These are phyloP conservation scores for Anorthoa munda DNA, from an alignment of 2,888 invertebrate species.

Conservation along the genomic window DNA sequence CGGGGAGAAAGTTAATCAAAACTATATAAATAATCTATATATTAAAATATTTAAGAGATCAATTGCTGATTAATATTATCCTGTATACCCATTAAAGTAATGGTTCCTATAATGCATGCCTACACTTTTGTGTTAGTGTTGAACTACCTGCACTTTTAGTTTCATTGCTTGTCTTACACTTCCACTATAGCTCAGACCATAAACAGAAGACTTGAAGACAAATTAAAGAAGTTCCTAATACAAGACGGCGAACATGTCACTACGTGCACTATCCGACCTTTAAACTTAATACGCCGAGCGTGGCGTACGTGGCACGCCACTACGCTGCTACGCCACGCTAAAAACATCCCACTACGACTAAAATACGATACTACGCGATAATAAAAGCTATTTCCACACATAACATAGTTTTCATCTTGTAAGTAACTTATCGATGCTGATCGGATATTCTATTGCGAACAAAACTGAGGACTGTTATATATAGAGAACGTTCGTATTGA, in stretches of 20 bases:
- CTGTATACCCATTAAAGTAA: too few species aligned
- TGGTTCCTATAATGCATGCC: too few species aligned
- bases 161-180: slow-evolving; percentile 10
- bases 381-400: slow-evolving; percentile 61
- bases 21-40: too few species aligned
- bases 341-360: slow-evolving; percentile 50
- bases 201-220: slow-evolving; percentile 32
- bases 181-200: slow-evolving; percentile 3
- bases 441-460: slow-evolving; percentile 37
- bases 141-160: slow-evolving; percentile 1
- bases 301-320: slow-evolving; percentile 57
- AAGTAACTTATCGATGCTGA: slow-evolving; percentile 46
- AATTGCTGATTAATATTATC: too few species aligned
- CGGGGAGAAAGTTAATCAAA: too few species aligned
- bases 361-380: slow-evolving; percentile 59
- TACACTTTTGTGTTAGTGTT: too few species aligned
- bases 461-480: neutral
- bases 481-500: neutral
- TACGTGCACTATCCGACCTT: slow-evolving; percentile 56
- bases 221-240: slow-evolving; percentile 51
- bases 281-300: slow-evolving; percentile 59
- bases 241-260: slow-evolving; percentile 35
- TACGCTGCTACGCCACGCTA: slow-evolving; percentile 24
- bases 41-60: too few species aligned
- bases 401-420: slow-evolving; percentile 47